Base-by-base conservation (phyloP, 2,113 vertebrate genomes). In the Petromus typicus region DNA sequence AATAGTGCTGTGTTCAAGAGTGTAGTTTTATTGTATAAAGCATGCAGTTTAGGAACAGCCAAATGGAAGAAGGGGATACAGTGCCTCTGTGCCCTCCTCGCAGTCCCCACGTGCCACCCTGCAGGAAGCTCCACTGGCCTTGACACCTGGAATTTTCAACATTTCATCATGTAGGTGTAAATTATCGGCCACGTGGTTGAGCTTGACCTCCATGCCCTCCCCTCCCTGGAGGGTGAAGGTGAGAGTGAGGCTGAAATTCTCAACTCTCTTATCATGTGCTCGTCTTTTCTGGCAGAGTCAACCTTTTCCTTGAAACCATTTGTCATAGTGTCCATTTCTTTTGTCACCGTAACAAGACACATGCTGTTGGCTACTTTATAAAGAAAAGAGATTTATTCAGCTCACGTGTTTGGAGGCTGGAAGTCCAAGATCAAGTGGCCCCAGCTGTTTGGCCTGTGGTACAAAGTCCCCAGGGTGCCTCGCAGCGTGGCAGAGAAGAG, bases 21-120 rank as follows among this genome's bases (percentile, higher is more conserved):
- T 32, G 12, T 3, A 3, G 73, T 8, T 45, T 51, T 32, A 78
- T 51, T 51, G 32, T 32, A 76, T 32, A 76, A 48, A 48, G 73
- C 27, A 8, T 32, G 43, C 43, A 32, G 73, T 11, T 32, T 32
- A 17, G 27, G 48, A 76, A 76, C 37, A 76, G 45, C 73, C 27
- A 18, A 16, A 18, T 76, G 45, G 45, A 51, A 76, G 73, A 73
- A 0, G 20, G 0, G 43, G 40, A 57, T 8, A 2, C n/a, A 43
- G 51, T 20, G 22, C 13, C 2, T 17, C 76, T 1, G 2, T 7
- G 20, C 5, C 10, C 40, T 13, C 34, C 45, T 54, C 0, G 56
- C 34, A 34, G 0, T 61, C 56, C 22, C 1, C 10, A 6, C 11
- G n/a, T 0, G 0, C 9, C 30, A 48, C 61, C 23, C 51, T 5